Evolutionary conservation across 2,113 vertebrate genomes (phyloP).

Genomic region (Eurystomus gularis): DNA sequence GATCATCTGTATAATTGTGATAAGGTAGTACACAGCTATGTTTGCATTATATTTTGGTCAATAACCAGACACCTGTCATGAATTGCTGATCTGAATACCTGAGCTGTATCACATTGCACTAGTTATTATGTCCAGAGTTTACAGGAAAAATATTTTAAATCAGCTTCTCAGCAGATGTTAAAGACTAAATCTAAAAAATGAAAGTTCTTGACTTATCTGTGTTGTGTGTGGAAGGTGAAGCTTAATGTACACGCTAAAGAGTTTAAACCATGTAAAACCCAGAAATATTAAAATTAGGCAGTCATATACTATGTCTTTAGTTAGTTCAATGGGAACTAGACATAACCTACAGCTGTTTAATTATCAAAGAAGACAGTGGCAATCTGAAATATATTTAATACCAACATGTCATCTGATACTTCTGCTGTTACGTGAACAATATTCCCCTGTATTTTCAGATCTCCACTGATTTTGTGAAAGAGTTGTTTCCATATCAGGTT

Average conservation of each 20-base stretch:
- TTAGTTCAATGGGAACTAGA: neutral
- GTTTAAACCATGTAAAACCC: neutral
- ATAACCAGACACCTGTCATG: neutral
- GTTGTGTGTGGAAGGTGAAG: neutral
- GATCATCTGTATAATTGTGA: neutral
- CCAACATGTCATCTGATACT: neutral
- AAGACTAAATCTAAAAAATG: neutral
- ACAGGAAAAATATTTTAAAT: neutral
- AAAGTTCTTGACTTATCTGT: neutral
- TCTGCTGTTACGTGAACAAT: neutral
- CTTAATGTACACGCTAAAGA: neutral
- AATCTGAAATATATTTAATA: neutral
- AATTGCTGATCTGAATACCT: neutral
- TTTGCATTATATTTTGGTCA: neutral
- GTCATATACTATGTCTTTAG: neutral
- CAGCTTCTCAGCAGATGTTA: neutral
- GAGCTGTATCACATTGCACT: neutral
- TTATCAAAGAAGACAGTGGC: neutral
- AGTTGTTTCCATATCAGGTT: neutral
- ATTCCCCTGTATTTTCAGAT: neutral
- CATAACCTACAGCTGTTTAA: neutral
- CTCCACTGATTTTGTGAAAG: neutral
- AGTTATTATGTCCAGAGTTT: neutral
- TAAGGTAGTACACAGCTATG: neutral
- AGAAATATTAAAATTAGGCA: neutral